Percentiles rank a stretch among this genome's conserved stretches.
These are phyloP conservation scores for Proisotoma minuta DNA, from an alignment of 2,888 invertebrate genomes.

Conservation along the genomic window DNA sequence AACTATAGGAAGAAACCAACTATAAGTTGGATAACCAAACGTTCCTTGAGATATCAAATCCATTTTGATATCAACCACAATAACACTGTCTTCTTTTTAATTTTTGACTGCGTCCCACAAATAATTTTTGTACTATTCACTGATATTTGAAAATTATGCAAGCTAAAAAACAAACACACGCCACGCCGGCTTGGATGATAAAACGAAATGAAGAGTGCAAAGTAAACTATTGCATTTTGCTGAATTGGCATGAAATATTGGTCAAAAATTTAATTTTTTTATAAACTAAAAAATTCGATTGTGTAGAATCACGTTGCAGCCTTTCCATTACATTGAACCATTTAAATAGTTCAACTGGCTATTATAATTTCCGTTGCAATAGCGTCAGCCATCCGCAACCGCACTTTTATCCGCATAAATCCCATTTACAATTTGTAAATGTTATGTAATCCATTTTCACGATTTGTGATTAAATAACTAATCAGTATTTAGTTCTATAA, in stretches of 20 bases:
- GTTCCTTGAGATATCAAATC: constrained; percentile 20
- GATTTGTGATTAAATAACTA: constrained; percentile 5
- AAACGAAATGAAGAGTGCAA: too few species aligned
- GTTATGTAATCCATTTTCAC: constrained; percentile 9
- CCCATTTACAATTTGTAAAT: constrained; percentile 11
- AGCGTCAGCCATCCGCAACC: constrained; percentile 6
- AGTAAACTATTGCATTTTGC: too few species aligned
- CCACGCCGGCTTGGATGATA: neutral
- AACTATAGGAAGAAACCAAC: constrained; percentile 43
- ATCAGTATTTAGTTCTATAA: too few species aligned
- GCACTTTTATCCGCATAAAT: constrained; percentile 8
- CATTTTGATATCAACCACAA: constrained; percentile 10
- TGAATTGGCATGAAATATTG: too few species aligned
- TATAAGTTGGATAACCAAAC: constrained; percentile 24
- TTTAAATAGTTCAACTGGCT: neutral
- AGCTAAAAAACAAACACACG: neutral
- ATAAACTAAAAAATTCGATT: too few species aligned
- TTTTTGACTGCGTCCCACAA: neutral
- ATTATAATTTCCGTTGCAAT: neutral
- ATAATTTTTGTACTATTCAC: too few species aligned
- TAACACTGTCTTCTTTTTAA: neutral
- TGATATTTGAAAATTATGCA: too few species aligned
- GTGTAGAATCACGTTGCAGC: too few species aligned
- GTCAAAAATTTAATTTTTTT: too few species aligned
- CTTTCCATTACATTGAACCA: too few species aligned